phyloP scores from a whole-genome alignment of 2,797 vertebrate species.

The Echeneis naucrates region DNA sequence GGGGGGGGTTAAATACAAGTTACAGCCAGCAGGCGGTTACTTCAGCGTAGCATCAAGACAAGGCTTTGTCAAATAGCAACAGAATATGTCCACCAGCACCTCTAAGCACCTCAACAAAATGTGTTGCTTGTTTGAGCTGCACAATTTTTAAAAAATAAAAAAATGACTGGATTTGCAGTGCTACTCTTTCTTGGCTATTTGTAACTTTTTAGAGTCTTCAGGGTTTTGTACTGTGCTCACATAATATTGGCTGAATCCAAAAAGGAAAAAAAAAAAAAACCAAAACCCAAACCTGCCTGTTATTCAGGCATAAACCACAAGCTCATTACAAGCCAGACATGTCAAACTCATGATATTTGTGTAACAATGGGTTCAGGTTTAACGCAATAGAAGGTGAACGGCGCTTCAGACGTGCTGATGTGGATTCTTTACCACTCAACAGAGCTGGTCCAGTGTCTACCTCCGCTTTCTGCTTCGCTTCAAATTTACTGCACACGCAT shows the following conservation, averaged over 20 bases:
- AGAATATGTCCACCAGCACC: not conserved
- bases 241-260: not conserved
- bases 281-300: no score
- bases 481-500: not conserved
- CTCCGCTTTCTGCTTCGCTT: not conserved
- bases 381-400: not conserved
- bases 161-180: not conserved
- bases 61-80: not conserved
- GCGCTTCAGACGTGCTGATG: not conserved
- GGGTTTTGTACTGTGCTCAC: not conserved
- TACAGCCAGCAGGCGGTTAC: not conserved
- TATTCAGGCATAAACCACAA: no score
- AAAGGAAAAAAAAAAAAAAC: not conserved
- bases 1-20: not conserved
- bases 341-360: not conserved
- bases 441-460: not conserved
- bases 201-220: not conserved
- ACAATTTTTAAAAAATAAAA: not conserved
- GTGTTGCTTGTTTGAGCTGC: not conserved
- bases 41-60: constrained; percentile 7
- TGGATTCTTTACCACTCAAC: not conserved
- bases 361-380: not conserved
- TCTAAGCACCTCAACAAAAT: not conserved
- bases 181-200: not conserved
- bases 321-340: no score